These are phyloP conservation scores for Axea sp. DNA, from an alignment of 2,888 invertebrate genomes.

Conservation along the genomic window DNA sequence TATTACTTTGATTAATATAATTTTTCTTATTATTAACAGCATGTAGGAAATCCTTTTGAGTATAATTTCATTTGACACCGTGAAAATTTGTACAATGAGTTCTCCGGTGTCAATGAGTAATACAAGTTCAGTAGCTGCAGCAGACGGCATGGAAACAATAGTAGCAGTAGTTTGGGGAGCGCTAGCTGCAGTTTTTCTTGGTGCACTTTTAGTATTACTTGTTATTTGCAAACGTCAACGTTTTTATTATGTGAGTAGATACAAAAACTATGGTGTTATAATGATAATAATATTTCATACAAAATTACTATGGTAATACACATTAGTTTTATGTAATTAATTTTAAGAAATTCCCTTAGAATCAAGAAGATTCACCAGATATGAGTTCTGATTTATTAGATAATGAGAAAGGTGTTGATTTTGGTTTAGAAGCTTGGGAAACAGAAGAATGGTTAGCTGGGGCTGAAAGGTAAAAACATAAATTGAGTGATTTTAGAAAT, in stretches of 20 bases:
- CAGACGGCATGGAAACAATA: slow-evolving; percentile 83
- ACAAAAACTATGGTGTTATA: too few relatives aligned
- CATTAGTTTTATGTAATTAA: too few relatives aligned
- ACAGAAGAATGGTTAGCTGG: slow-evolving; percentile 75
- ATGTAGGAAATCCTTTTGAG: too few relatives aligned
- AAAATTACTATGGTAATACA: too few relatives aligned
- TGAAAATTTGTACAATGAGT: slow-evolving; percentile 72
- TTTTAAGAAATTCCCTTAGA: slow-evolving; percentile 66
- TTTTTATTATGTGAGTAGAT: slow-evolving; percentile 74
- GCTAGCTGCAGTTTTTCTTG: slow-evolving; percentile 84
- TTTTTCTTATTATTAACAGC: neutral
- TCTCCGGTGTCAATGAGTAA: slow-evolving; percentile 73
- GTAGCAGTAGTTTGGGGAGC: slow-evolving; percentile 85
- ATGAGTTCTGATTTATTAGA: slow-evolving; percentile 75
- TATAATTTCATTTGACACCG: slow-evolving; percentile 31
- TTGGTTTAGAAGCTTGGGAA: slow-evolving; percentile 76
- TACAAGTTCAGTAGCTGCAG: slow-evolving; percentile 66
- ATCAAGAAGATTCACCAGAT: slow-evolving; percentile 75
- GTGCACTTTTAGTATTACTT: slow-evolving; percentile 84
- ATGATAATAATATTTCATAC: too few relatives aligned
- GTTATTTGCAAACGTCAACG: slow-evolving; percentile 83
- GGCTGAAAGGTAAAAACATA: slow-evolving; percentile 73
- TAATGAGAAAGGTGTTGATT: slow-evolving; percentile 70
- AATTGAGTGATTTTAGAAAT: too few relatives aligned
- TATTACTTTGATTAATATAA: too few relatives aligned